These are phyloP conservation scores for Bergia puertoricense DNA, from an alignment of 92 coral and sea anemone genomes.

Conservation along the genomic window DNA sequence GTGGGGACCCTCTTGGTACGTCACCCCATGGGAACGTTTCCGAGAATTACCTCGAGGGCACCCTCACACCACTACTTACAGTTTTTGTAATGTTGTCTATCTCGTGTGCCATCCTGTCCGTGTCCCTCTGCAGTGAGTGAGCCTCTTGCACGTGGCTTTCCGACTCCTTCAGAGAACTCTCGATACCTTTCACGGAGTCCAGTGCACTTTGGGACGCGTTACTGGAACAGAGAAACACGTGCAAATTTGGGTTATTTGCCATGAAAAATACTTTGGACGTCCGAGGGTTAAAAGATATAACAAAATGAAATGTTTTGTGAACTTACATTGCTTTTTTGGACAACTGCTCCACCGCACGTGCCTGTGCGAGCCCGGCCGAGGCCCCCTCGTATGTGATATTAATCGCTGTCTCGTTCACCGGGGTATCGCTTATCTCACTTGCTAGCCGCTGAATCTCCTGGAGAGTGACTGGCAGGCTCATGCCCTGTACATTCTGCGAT, in stretches of 20 bases:
- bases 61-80: constrained; percentile 49
- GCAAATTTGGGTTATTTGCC: too few species aligned
- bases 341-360: constrained; percentile 72
- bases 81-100: constrained; percentile 71
- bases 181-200: constrained; percentile 71
- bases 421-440: constrained; percentile 67
- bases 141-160: constrained; percentile 62
- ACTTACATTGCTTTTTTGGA: constrained; percentile 84
- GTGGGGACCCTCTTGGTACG: not conserved
- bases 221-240: constrained; percentile 43
- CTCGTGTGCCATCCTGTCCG: constrained; percentile 73
- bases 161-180: constrained; percentile 61
- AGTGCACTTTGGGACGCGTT: constrained; percentile 78
- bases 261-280: too few species aligned
- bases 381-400: constrained; percentile 83
- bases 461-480: constrained; percentile 77
- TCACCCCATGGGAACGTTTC: too few species aligned
- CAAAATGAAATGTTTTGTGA: not conserved
- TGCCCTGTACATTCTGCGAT: constrained; percentile 70
- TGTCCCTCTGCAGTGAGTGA: constrained; percentile 59
- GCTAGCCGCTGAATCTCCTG: constrained; percentile 77
- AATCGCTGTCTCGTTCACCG: constrained; percentile 70
- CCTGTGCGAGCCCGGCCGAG: constrained; percentile 78
- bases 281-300: too few species aligned
- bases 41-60: not conserved